Evolutionary conservation across 2,888 invertebrate species (phyloP).

Genomic region (Ochropacha duplaris): DNA sequence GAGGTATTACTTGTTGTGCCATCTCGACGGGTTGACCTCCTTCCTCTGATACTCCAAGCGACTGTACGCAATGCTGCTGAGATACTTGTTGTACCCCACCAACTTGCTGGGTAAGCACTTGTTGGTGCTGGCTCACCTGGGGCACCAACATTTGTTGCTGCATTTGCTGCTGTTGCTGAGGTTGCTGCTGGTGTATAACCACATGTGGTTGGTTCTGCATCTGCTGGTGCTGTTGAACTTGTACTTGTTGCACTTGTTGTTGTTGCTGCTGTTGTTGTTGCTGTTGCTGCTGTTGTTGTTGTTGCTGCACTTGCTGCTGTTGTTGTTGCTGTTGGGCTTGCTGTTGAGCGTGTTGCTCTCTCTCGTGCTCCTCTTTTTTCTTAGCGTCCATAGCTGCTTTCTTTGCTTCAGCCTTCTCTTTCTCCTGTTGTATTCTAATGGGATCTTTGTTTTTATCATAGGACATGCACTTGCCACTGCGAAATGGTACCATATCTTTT

Average conservation of each 20-base stretch:
- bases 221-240: slow-evolving; percentile 72
- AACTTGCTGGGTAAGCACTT: slow-evolving; percentile 71
- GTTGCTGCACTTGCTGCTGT: slow-evolving; percentile 58
- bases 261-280: slow-evolving; percentile 67
- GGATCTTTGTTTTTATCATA: slow-evolving; percentile 81
- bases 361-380: slow-evolving; percentile 75
- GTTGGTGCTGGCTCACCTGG: slow-evolving; percentile 79
- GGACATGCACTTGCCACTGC: slow-evolving; percentile 80
- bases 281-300: slow-evolving; percentile 59
- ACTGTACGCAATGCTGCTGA: slow-evolving; percentile 77
- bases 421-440: slow-evolving; percentile 74
- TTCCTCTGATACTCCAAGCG: slow-evolving; percentile 76
- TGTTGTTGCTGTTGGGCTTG: slow-evolving; percentile 33
- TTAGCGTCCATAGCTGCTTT: slow-evolving; percentile 78
- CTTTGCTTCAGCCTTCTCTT: slow-evolving; percentile 77
- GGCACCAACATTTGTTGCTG: slow-evolving; percentile 79
- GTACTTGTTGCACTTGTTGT: slow-evolving; percentile 69
- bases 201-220: slow-evolving; percentile 72
- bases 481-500: slow-evolving; percentile 77
- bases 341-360: slow-evolving; percentile 68
- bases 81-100: slow-evolving; percentile 70
- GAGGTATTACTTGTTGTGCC: slow-evolving; percentile 85
- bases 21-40: slow-evolving; percentile 82
- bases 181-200: slow-evolving; percentile 69
- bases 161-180: slow-evolving; percentile 62